A percentile compares a stretch with the other conserved stretches of the same genome.
These are phyloP conservation scores for Aurelia aurita DNA, from an alignment of 30 jellyfish, hydroid and myxozoan species.

Conservation along the genomic window DNA sequence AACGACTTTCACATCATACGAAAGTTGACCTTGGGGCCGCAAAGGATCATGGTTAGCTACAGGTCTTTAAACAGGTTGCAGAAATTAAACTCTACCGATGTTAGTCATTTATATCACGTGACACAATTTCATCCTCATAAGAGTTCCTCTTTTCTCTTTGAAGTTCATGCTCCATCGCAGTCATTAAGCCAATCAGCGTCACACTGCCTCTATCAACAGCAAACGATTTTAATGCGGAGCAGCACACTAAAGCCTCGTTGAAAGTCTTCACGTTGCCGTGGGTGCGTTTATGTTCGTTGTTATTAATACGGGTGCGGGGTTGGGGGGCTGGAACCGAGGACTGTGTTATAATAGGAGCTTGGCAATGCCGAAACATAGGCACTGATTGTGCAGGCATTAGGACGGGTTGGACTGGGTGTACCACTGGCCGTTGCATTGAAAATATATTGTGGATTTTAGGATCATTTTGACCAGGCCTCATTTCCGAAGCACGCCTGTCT, in stretches of 20 bases:
- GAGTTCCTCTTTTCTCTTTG: slow-evolving; percentile 52
- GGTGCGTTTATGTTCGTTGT: neutral
- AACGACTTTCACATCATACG: too few species aligned
- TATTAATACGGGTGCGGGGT: neutral
- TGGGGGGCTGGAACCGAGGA: neutral
- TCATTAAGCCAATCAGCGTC: slow-evolving; percentile 67
- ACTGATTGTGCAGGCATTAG: slow-evolving; percentile 22
- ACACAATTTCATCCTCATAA: neutral
- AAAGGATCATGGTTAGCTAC: too few species aligned
- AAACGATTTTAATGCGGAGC: slow-evolving; percentile 48
- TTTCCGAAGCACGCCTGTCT: neutral
- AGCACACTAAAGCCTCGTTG: slow-evolving; percentile 30
- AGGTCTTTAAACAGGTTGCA: too few species aligned
- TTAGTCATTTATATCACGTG: neutral
- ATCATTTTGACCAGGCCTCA: neutral
- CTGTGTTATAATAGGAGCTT: neutral
- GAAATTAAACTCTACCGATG: neutral
- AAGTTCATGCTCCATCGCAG: slow-evolving; percentile 77
- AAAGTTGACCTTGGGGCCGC: too few species aligned
- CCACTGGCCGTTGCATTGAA: slow-evolving; percentile 44
- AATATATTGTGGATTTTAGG: slow-evolving; percentile 38
- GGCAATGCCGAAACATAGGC: slow-evolving; percentile 10
- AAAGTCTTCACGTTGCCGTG: neutral
- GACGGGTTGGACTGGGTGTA: slow-evolving; percentile 39
- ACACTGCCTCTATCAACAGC: slow-evolving; percentile 75